Evolutionary conservation across 2,888 invertebrate genomes (phyloP).

Genomic region (Lithophane leautieri): DNA sequence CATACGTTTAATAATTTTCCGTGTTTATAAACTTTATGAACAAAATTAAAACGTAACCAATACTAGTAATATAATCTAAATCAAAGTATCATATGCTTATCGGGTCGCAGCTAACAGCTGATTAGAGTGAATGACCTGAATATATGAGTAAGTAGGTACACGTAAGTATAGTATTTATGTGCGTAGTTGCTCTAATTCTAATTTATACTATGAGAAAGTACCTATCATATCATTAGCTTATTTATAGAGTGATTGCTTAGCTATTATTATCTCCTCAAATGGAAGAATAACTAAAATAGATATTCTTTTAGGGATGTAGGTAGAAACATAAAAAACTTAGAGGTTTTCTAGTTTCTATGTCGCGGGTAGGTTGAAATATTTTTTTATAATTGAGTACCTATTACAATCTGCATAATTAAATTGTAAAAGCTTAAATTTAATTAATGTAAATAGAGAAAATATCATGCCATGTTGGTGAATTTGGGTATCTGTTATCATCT

Average conservation of each 20-base stretch:
- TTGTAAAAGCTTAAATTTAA: too few relatives aligned
- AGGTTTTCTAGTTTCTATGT: neutral
- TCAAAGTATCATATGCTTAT: conserved; percentile 23
- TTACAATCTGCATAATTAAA: neutral
- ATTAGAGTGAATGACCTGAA: conserved; percentile 73
- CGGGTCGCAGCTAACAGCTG: conserved; percentile 73
- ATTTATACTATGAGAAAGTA: conserved; percentile 25
- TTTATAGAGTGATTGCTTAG: neutral
- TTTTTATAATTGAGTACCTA: neutral
- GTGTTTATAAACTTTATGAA: neutral
- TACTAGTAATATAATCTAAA: neutral
- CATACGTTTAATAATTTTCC: neutral
- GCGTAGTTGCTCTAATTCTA: conserved; percentile 30
- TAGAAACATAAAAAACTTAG: neutral
- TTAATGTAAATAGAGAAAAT: neutral
- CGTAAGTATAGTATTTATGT: conserved; percentile 27
- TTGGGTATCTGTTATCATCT: neutral
- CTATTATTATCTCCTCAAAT: neutral
- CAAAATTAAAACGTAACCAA: conserved; percentile 14
- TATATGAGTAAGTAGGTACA: conserved; percentile 32
- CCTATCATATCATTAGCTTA: neutral
- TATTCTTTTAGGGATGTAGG: neutral
- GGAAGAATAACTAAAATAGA: neutral
- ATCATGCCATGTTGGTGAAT: neutral
- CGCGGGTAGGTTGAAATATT: conserved; percentile 51